Conservation (phyloP, 2,888 invertebrate genomes). For the Tinea pellionella region DNA sequence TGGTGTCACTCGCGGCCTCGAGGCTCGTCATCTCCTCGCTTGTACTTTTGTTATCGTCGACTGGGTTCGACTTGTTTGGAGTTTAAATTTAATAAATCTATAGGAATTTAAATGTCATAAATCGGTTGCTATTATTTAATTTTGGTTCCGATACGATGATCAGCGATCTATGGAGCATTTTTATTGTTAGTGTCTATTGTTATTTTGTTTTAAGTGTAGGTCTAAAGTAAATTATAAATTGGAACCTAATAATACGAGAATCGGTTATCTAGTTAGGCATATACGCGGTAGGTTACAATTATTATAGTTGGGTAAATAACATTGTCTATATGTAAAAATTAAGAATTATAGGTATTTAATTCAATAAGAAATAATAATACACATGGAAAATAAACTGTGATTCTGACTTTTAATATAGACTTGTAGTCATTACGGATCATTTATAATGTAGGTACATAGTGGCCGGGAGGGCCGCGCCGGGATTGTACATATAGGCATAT, state of each 20-base stretch:
- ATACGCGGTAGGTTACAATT: slow-evolving; percentile 56
- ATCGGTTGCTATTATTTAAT: slow-evolving; percentile 61
- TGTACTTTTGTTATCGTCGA: slow-evolving; percentile 63
- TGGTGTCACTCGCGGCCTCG: background rate
- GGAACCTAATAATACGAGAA: slow-evolving; percentile 57
- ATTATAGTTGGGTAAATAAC: slow-evolving; percentile 56
- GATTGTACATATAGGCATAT: background rate
- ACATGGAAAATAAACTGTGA: slow-evolving; percentile 70
- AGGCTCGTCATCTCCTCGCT: background rate
- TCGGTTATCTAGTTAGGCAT: slow-evolving; percentile 48
- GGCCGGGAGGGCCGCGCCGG: background rate
- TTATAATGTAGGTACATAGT: background rate
- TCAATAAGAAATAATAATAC: slow-evolving; percentile 52
- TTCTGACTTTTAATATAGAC: slow-evolving; percentile 67
- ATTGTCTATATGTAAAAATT: slow-evolving; percentile 48
- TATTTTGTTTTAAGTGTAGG: slow-evolving; percentile 68
- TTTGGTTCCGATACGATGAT: slow-evolving; percentile 57
- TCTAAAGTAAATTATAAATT: slow-evolving; percentile 61
- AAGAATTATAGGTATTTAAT: slow-evolving; percentile 32
- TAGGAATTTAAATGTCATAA: slow-evolving; percentile 39
- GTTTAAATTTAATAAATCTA: slow-evolving; percentile 55
- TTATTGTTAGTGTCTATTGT: slow-evolving; percentile 69
- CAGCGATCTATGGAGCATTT: slow-evolving; percentile 66
- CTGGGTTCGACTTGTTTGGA: slow-evolving; percentile 63
- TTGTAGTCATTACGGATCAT: slow-evolving; percentile 52